Evolutionary conservation across 2,797 vertebrate species (phyloP).

Genomic region (Diplodus puntazzo): DNA sequence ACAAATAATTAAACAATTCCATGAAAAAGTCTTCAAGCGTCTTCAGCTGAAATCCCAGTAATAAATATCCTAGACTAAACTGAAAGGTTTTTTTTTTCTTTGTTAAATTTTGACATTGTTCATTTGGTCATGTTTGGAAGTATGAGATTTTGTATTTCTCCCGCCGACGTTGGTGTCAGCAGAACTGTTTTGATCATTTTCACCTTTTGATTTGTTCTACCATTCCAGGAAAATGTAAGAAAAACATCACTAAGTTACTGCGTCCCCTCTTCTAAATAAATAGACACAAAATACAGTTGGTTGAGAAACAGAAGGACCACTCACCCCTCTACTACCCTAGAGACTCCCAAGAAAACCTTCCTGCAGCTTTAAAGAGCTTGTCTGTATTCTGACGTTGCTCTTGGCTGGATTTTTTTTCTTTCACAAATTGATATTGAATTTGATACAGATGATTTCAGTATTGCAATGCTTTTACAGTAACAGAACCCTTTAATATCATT

Average conservation of each 20-base stretch:
- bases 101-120: constrained; percentile 87
- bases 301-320: constrained; percentile 90
- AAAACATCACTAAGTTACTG: constrained; percentile 90
- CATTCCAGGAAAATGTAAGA: constrained; percentile 91
- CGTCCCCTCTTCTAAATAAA: constrained; percentile 91
- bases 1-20: constrained; percentile 99
- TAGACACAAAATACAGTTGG: constrained; percentile 90
- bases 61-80: constrained; percentile 97
- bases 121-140: constrained; percentile 90
- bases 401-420: constrained; percentile 27
- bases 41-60: constrained; percentile 96
- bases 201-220: constrained; percentile 86
- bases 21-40: constrained; percentile 98
- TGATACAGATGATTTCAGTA: constrained; percentile 51
- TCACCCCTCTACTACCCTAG: constrained; percentile 78
- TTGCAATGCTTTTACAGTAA: constrained; percentile 44
- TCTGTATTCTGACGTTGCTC: constrained; percentile 41
- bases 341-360: constrained; percentile 79
- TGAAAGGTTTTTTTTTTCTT: constrained; percentile 89
- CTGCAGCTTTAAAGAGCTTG: constrained; percentile 71
- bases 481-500: constrained; percentile 26
- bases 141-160: constrained; percentile 84
- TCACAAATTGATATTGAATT: constrained; percentile 52
- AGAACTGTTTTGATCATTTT: constrained; percentile 86
- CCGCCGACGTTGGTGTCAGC: constrained; percentile 75